phyloP scores from a whole-genome alignment of 2,797 vertebrate genomes.

The Anabacerthia variegaticeps region DNA sequence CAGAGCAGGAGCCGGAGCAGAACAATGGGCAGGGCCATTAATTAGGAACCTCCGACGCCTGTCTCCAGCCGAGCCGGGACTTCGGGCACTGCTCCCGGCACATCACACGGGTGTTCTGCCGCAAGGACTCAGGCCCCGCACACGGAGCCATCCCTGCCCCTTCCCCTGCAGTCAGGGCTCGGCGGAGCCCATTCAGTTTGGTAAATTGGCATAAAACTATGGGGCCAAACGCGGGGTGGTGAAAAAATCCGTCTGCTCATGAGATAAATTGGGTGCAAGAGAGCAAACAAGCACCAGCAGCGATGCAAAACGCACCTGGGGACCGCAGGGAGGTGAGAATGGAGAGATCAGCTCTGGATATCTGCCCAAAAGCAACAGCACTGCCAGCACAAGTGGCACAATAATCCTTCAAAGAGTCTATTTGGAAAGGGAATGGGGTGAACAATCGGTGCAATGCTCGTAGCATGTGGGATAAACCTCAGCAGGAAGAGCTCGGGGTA shows the following conservation, averaged over 20 bases:
- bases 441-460: neutral
- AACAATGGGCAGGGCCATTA: slow-evolving; percentile 22
- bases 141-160: neutral
- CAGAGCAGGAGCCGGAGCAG: neutral
- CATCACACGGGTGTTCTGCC: neutral
- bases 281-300: fast-evolving
- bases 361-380: neutral
- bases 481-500: neutral
- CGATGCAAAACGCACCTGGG: neutral
- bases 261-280: neutral
- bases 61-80: neutral
- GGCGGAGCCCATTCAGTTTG: neutral
- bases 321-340: neutral
- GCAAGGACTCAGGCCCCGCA: neutral
- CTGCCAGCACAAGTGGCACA: neutral
- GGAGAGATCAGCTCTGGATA: neutral
- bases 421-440: neutral
- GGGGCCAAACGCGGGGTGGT: neutral
- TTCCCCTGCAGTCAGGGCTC: neutral
- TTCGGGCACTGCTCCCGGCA: too few species aligned
- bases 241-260: neutral
- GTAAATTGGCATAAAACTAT: neutral
- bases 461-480: neutral
- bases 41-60: slow-evolving; percentile 8
- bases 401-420: neutral